Conservation (phyloP, 2,113 vertebrate species). For the Sardina pilchardus region DNA sequence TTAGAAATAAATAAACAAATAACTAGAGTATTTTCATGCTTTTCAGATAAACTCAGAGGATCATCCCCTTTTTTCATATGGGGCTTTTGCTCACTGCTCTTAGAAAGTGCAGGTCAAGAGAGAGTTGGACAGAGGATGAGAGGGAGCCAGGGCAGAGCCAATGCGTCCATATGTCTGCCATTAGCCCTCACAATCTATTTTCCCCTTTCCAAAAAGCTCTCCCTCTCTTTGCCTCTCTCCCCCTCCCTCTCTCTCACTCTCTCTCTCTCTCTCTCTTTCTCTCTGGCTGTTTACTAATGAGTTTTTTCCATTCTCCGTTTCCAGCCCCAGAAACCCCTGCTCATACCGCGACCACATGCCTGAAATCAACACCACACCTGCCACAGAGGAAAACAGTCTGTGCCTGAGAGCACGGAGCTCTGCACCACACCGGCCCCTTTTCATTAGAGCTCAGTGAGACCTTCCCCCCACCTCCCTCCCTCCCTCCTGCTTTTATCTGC, state of each 20-base stretch:
- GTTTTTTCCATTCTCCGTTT: conserved; percentile 1
- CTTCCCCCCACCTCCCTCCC: background rate
- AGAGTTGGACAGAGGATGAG: background rate
- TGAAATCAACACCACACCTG: background rate
- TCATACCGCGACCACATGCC: background rate
- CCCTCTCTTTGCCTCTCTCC: background rate
- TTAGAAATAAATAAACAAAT: too few species aligned
- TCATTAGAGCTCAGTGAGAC: background rate
- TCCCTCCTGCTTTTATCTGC: background rate
- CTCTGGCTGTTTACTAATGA: conserved; percentile 2
- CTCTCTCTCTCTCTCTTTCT: background rate
- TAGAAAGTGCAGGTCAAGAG: background rate
- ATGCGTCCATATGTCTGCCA: background rate
- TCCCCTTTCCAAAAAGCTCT: background rate
- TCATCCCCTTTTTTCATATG: background rate
- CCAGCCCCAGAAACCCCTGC: background rate
- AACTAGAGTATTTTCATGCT: background rate
- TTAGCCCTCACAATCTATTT: background rate
- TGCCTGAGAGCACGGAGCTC: background rate
- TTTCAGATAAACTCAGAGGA: background rate
- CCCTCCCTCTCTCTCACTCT: background rate
- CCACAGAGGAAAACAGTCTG: background rate
- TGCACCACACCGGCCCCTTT: background rate
- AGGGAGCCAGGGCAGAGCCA: background rate
- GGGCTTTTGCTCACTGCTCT: background rate